Base-by-base conservation (phyloP, 2,888 invertebrate genomes). In the Girardia tigrina region DNA sequence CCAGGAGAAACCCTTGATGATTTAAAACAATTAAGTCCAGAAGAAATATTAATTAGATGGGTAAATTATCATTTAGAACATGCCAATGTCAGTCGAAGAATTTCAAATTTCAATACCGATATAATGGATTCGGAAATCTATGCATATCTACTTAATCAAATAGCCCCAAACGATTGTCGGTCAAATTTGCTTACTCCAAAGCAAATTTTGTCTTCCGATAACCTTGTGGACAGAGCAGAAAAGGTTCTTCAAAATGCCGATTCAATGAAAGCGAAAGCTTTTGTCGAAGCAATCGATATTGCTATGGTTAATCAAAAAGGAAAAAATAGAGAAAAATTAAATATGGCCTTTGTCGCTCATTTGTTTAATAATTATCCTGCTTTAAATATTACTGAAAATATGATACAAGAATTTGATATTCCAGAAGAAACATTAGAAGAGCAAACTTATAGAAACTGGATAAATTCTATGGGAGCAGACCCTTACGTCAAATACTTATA, bases 401-500 rank as follows among this genome's bases (percentile, higher is more conserved):
- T 89, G 73, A 90, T 56, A 88, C 23, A 29, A 29, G 77, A 36
- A 16, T 42, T 75, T n/a, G 89, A 90, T 79, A 90, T 89, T 12
- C 87, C 90, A 78, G 91, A 94, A 82, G 95, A 97, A 86, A 94
- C 94, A 0, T 87, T 95, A 78, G 95, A 95, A 85, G 95, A 97
- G 86, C 94, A 94, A 86, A 92, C 95, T 26, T 98, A 97, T 86
- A 89, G 95, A 81, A 98, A 98, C 87, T 99, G 98, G 98, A 98
- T 98, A 90, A 99, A 99, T 86, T 94, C 93, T 0, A 91, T 99
- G 91, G 97, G 97, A 74, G 94, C 97, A 29, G 87, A 89, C 16
- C 97, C 97, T 0, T 91, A 92, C 84, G 94, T 98, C 4, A 94
- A 97, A 86, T 93, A 94, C 91, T 86, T 99, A 75, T 98, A 97